Conservation (phyloP, 2,797 vertebrate genomes). For the Hemibagrus guttatus region DNA sequence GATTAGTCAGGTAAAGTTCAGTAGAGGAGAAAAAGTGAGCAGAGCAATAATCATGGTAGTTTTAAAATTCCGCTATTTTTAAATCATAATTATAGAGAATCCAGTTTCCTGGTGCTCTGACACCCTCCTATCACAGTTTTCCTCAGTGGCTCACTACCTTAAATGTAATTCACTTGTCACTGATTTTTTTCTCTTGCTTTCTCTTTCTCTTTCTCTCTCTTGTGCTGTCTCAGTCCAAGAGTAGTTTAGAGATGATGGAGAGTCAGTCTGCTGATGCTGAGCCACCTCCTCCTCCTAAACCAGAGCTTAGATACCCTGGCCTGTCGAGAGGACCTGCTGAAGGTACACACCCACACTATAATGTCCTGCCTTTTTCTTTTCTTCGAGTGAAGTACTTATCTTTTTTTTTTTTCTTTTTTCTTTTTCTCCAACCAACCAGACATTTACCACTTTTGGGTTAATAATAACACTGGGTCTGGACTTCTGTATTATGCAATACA, state of each 20-base stretch:
- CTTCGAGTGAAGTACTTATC: no score
- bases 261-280: slow-evolving; percentile 96
- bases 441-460: background rate
- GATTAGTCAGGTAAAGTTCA: background rate
- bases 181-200: background rate
- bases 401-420: background rate
- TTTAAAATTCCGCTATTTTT: background rate
- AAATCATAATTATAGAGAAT: background rate
- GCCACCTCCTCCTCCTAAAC: slow-evolving; percentile 93
- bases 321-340: slow-evolving; percentile 69
- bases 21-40: background rate
- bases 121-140: background rate
- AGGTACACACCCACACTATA: slow-evolving; percentile 60
- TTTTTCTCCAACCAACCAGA: background rate
- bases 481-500: background rate
- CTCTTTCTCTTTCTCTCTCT: background rate
- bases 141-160: background rate
- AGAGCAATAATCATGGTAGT: background rate
- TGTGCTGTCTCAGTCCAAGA: slow-evolving; percentile 81
- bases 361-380: background rate
- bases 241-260: slow-evolving; percentile 95
- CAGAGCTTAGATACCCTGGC: slow-evolving; percentile 85
- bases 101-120: background rate
- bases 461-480: background rate
- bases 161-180: background rate